Conservation (phyloP, 2,113 vertebrate genomes). For the Prolemur simus region DNA sequence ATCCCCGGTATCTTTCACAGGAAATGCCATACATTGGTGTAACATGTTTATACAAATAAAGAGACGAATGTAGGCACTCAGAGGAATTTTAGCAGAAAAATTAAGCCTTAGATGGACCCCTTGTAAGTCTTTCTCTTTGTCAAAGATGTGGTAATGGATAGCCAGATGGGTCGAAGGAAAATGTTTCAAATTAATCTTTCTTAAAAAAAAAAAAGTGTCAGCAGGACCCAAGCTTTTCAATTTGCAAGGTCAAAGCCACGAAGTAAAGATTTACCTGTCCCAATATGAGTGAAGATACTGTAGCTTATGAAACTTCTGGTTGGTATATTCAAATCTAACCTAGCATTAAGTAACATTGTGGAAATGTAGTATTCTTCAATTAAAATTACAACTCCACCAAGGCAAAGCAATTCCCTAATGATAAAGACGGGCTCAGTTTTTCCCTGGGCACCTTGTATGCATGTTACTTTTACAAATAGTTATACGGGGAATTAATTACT, state of each 20-base stretch:
- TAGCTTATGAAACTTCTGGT: conserved; percentile 54
- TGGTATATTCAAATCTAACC: conserved; percentile 60
- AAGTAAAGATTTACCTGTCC: conserved; percentile 50
- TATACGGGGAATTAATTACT: conserved; percentile 59
- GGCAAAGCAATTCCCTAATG: conserved; percentile 41
- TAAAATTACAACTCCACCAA: conserved; percentile 64
- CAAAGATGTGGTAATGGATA: neutral
- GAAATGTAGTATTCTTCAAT: conserved; percentile 49
- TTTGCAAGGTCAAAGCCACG: conserved; percentile 62
- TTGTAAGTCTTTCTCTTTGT: conserved; percentile 34
- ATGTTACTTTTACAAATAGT: conserved; percentile 53
- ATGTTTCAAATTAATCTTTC: conserved; percentile 63
- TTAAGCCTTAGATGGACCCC: neutral
- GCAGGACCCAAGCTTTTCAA: neutral
- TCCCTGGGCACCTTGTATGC: conserved; percentile 33
- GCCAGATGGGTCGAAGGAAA: conserved; percentile 20
- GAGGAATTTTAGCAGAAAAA: conserved; percentile 35
- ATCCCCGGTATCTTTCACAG: conserved; percentile 58
- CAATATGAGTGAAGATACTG: conserved; percentile 42
- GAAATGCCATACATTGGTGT: conserved; percentile 58
- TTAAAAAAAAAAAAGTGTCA: conserved; percentile 29
- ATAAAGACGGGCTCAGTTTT: conserved; percentile 41
- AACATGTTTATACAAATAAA: conserved; percentile 73
- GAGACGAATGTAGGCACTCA: conserved; percentile 42
- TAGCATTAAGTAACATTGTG: conserved; percentile 23